A percentile compares a stretch with the other conserved stretches of the same genome.
Conservation (phyloP, 1,140 invertebrate species). For the Cydia splendana region DNA sequence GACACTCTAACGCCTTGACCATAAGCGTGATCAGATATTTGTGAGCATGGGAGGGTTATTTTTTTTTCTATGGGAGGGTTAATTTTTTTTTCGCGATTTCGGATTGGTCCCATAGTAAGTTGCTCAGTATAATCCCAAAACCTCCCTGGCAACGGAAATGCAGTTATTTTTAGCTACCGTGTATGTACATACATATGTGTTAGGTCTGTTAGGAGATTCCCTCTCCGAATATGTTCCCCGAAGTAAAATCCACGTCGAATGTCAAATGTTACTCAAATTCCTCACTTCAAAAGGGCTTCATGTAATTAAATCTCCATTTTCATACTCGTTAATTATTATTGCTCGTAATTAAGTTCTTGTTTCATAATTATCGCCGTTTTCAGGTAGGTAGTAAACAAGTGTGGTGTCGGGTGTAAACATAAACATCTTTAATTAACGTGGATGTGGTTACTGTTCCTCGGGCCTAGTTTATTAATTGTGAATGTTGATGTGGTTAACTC, state of each 20-base stretch:
- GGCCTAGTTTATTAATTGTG: neutral
- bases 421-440: neutral
- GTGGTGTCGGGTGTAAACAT: neutral
- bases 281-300: conserved; percentile 13
- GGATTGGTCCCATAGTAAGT: too few species aligned
- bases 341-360: conserved; percentile 28
- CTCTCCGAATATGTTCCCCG: neutral
- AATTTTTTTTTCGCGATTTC: too few species aligned
- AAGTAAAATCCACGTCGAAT: neutral
- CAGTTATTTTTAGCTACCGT: too few species aligned
- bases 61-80: too few species aligned
- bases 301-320: conserved; percentile 26
- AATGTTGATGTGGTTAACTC: neutral
- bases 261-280: neutral
- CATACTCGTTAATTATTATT: conserved; percentile 30
- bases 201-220: too few species aligned
- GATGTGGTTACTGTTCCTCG: neutral
- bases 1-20: too few species aligned
- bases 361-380: conserved; percentile 28
- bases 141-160: too few species aligned
- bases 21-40: too few species aligned
- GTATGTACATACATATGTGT: too few species aligned
- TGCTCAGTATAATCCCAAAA: too few species aligned
- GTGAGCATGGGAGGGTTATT: too few species aligned
- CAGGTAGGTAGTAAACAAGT: conserved; percentile 8